Conservation (phyloP, 2,797 vertebrate genomes). For the Spea hammondii region DNA sequence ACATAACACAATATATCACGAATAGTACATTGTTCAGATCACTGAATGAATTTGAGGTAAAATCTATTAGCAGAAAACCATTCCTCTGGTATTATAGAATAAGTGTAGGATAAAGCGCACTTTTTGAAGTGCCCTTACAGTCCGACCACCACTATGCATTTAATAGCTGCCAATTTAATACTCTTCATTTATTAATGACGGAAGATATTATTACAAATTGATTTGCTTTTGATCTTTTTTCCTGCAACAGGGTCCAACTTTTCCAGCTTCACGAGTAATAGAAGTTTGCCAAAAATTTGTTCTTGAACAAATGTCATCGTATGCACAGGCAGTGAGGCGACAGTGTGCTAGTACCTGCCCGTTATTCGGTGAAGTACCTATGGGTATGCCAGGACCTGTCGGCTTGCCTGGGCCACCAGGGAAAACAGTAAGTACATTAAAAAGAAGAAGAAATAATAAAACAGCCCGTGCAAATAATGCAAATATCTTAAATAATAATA, state of each 20-base stretch:
- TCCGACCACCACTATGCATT: too few species aligned
- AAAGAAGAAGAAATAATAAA: background rate
- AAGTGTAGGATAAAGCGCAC: too few species aligned
- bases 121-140: too few species aligned
- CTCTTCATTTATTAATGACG: background rate
- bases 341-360: slow-evolving; percentile 73
- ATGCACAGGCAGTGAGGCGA: slow-evolving; percentile 73
- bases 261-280: slow-evolving; percentile 71
- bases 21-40: too few species aligned
- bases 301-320: slow-evolving; percentile 77
- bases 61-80: too few species aligned
- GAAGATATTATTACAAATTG: background rate
- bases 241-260: slow-evolving; percentile 63
- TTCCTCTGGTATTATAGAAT: too few species aligned
- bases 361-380: slow-evolving; percentile 72
- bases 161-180: too few species aligned
- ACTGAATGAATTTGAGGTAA: too few species aligned
- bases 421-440: slow-evolving; percentile 64
- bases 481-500: too few species aligned
- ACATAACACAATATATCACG: too few species aligned
- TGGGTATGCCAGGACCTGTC: slow-evolving; percentile 67
- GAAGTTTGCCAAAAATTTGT: slow-evolving; percentile 74
- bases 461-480: too few species aligned
- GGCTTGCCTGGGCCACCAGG: slow-evolving; percentile 70
- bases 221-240: slow-evolving; percentile 45